Conservation (phyloP, 2,888 invertebrate species). For the Sarcophaga subvicina region DNA sequence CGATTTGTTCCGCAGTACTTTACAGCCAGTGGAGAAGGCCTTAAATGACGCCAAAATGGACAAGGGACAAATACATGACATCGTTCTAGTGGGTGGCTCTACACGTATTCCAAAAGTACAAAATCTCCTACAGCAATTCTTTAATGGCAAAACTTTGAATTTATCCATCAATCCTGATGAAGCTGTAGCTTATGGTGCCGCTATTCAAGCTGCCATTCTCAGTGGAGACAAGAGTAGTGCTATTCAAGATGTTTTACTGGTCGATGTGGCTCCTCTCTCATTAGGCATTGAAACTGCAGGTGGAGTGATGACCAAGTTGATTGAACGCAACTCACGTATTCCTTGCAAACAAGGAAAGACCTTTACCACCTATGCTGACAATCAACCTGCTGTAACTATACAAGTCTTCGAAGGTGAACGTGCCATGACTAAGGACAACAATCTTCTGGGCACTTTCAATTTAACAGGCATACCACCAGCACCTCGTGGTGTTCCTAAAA, state of each 20-base stretch:
- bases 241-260: constrained; percentile 88
- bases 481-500: constrained; percentile 92
- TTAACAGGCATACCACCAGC: constrained; percentile 96
- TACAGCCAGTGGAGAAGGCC: constrained; percentile 91
- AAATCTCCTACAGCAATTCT: constrained; percentile 88
- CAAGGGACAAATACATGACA: constrained; percentile 88
- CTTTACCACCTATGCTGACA: constrained; percentile 91
- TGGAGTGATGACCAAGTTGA: constrained; percentile 90
- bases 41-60: constrained; percentile 90
- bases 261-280: constrained; percentile 87
- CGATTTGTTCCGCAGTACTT: constrained; percentile 87
- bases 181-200: constrained; percentile 90
- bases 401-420: constrained; percentile 90
- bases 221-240: constrained; percentile 87
- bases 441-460: constrained; percentile 97
- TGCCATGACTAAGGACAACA: constrained; percentile 96
- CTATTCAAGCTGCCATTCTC: constrained; percentile 88
- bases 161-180: constrained; percentile 91
- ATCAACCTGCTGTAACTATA: constrained; percentile 89
- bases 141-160: constrained; percentile 88
- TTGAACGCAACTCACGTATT: constrained; percentile 88
- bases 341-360: constrained; percentile 88
- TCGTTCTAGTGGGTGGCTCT: constrained; percentile 89
- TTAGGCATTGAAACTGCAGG: constrained; percentile 90
- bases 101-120: constrained; percentile 91